A percentile compares a stretch with the other conserved stretches of the same genome.
These are phyloP conservation scores for Pogonocichla stellata DNA, from an alignment of 2,113 vertebrate species.

Conservation along the genomic window DNA sequence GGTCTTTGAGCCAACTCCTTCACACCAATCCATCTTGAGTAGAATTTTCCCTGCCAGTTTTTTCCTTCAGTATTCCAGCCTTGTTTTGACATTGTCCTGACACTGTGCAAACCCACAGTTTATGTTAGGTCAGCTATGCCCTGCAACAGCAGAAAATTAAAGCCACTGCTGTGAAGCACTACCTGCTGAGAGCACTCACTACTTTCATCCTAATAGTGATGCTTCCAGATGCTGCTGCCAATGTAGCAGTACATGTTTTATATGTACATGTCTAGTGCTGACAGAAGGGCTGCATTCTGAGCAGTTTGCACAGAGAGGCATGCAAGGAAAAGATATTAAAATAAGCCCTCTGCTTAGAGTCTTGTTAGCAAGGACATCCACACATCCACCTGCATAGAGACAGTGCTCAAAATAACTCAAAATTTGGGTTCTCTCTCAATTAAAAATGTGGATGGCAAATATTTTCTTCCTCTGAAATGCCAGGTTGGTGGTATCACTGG, in stretches of 20 bases:
- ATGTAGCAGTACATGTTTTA: not conserved
- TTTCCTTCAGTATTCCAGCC: not conserved
- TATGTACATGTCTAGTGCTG: not conserved
- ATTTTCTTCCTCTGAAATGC: not conserved
- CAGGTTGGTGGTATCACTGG: not conserved
- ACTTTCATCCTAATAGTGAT: not conserved
- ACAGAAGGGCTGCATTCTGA: not conserved
- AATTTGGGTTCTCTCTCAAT: not conserved
- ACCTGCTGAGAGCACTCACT: not conserved
- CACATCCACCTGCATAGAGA: not conserved
- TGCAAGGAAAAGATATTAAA: not conserved
- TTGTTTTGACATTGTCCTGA: not conserved
- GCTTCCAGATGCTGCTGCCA: not conserved
- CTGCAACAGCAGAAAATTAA: not conserved
- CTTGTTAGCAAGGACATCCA: not conserved
- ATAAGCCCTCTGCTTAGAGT: not conserved
- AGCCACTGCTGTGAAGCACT: not conserved
- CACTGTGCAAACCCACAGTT: not conserved
- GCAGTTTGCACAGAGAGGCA: not conserved
- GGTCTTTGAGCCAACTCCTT: not conserved
- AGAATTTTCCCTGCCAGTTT: not conserved
- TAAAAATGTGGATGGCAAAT: not conserved
- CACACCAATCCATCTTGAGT: fast-evolving
- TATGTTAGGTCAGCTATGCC: not conserved
- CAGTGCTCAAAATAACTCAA: not conserved